Evolutionary conservation across 2,797 vertebrate genomes (phyloP).

Genomic region (Lepilemur septentrionalis): DNA sequence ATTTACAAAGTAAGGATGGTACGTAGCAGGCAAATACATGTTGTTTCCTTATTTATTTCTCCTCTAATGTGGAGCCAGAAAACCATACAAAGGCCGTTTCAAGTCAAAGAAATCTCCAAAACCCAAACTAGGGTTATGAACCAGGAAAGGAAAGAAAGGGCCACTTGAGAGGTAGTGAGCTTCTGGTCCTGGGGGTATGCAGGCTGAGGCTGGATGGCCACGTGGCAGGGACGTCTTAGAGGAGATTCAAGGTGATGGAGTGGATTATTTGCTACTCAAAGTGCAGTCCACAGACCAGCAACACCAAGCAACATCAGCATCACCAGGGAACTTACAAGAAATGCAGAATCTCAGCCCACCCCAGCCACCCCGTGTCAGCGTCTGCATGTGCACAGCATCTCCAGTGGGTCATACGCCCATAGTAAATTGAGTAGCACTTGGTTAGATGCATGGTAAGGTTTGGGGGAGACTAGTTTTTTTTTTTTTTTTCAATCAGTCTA

Average conservation of each 20-base stretch:
- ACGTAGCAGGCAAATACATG: background rate
- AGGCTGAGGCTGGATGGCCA: no score
- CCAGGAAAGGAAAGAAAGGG: background rate
- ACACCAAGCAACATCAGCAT: background rate
- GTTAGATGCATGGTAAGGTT: background rate
- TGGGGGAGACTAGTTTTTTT: background rate
- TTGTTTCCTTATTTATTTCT: background rate
- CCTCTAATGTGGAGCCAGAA: background rate
- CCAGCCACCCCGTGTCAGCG: background rate
- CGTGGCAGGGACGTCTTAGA: background rate
- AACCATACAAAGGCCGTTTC: background rate
- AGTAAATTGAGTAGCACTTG: background rate
- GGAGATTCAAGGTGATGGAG: background rate
- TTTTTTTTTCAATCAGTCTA: background rate
- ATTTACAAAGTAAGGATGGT: background rate
- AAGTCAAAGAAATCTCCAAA: background rate
- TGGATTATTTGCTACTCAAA: background rate
- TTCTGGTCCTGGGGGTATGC: background rate
- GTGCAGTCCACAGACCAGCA: background rate
- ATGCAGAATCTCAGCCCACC: fast-evolving
- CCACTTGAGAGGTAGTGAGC: background rate
- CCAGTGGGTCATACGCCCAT: fast-evolving
- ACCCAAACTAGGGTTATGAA: background rate
- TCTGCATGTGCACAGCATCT: fast-evolving
- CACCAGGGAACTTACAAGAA: background rate